Evolutionary conservation across 2,113 vertebrate species (phyloP).

Genomic region (Zosterops pallidus): DNA sequence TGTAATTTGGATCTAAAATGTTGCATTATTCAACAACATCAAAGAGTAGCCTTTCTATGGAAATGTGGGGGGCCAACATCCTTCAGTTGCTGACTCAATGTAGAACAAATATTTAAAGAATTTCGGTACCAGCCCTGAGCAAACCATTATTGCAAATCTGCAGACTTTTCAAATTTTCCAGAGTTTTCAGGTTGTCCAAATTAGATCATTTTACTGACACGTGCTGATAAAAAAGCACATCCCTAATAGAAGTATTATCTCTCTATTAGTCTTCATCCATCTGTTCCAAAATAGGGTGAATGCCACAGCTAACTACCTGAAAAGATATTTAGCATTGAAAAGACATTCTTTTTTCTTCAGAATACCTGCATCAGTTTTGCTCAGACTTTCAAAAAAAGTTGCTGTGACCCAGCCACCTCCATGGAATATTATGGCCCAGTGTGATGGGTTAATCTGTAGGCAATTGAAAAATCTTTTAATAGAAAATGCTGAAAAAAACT

Average conservation of each 20-base stretch:
- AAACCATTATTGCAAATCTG: background rate
- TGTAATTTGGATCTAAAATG: background rate
- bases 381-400: background rate
- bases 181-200: background rate
- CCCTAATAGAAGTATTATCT: background rate
- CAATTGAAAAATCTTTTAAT: background rate
- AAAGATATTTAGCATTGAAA: background rate
- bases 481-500: background rate
- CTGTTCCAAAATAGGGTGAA: background rate
- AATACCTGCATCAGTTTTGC: background rate
- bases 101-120: conserved; percentile 29
- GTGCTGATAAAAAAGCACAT: background rate
- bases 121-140: background rate
- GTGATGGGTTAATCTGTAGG: background rate
- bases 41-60: background rate
- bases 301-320: background rate
- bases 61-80: background rate
- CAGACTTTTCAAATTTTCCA: background rate
- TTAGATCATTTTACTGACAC: background rate
- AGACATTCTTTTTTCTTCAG: background rate
- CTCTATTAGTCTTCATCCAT: background rate
- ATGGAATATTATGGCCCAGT: background rate
- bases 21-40: background rate
- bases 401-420: background rate
- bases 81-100: background rate